Evolutionary conservation across 2,888 invertebrate species (phyloP).

Genomic region (Ennomos erosarius): DNA sequence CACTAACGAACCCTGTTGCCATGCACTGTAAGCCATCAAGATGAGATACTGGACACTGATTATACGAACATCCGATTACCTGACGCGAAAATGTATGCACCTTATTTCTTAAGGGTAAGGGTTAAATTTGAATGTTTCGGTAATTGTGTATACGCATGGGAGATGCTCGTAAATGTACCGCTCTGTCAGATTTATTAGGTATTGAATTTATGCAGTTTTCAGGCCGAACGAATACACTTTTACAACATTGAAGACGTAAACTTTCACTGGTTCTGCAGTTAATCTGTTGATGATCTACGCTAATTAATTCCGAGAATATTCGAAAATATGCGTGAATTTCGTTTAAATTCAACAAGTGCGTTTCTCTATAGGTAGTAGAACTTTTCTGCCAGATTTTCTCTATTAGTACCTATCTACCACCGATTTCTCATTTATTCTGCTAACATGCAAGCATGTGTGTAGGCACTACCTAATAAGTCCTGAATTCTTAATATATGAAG

Average conservation of each 20-base stretch:
- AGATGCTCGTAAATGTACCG: slow-evolving; percentile 46
- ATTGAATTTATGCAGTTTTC: slow-evolving; percentile 35
- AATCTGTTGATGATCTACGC: slow-evolving; percentile 15
- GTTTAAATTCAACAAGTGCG: too few species aligned
- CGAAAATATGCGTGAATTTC: too few species aligned
- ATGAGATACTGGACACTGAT: slow-evolving; percentile 35
- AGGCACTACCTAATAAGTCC: too few species aligned
- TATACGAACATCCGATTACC: slow-evolving; percentile 11
- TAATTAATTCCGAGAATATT: slow-evolving; percentile 21
- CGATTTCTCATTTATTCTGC: too few species aligned
- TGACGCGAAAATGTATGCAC: not conserved
- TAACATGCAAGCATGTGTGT: too few species aligned
- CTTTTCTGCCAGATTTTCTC: too few species aligned
- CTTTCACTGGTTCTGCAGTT: slow-evolving; percentile 23
- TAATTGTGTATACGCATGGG: slow-evolving; percentile 18
- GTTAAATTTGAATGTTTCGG: slow-evolving; percentile 7
- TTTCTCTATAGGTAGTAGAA: too few species aligned
- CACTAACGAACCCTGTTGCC: slow-evolving; percentile 18
- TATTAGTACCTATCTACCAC: too few species aligned
- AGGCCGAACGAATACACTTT: slow-evolving; percentile 45
- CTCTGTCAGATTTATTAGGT: slow-evolving; percentile 26
- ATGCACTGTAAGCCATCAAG: slow-evolving; percentile 42
- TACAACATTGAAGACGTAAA: slow-evolving; percentile 38
- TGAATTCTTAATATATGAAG: too few species aligned
- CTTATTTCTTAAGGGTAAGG: slow-evolving; percentile 26